Evolutionary conservation across 1,140 invertebrate genomes (phyloP).

Genomic region (Drosophila bipectinata): DNA sequence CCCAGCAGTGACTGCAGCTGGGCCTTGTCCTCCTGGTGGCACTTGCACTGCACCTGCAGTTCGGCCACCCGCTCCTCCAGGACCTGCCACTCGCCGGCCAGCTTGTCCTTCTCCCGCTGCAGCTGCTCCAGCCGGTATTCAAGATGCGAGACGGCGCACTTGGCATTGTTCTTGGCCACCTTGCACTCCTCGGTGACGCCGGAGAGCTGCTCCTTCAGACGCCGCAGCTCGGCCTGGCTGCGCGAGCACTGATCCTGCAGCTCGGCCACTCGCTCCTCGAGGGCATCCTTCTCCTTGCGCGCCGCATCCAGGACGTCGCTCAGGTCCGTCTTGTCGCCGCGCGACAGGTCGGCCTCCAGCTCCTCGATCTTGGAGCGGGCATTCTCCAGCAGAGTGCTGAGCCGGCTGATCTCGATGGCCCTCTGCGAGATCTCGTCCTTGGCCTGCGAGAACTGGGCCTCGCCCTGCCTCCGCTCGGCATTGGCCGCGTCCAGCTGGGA

Average conservation of each 20-base stretch:
- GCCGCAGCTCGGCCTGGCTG: conserved; percentile 90
- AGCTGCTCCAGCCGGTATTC: conserved; percentile 91
- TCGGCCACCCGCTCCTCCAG: conserved; percentile 90
- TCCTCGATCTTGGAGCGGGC: conserved; percentile 90
- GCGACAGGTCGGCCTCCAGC: conserved; percentile 86
- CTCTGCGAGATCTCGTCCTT: conserved; percentile 88
- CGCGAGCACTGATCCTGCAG: conserved; percentile 91
- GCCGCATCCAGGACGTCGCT: conserved; percentile 90
- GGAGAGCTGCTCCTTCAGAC: conserved; percentile 89
- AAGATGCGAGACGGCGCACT: conserved; percentile 91
- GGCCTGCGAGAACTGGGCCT: conserved; percentile 88
- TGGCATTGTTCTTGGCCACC: conserved; percentile 92
- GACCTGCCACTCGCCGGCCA: conserved; percentile 89
- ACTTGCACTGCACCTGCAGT: conserved; percentile 89
- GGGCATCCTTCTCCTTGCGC: conserved; percentile 88
- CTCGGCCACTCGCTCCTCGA: conserved; percentile 89
- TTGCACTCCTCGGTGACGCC: conserved; percentile 91
- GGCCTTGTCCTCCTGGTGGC: conserved; percentile 91
- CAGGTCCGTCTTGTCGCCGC: conserved; percentile 87
- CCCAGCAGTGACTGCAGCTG: conserved; percentile 88
- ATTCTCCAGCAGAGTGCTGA: conserved; percentile 91
- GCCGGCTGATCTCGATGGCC: conserved; percentile 90
- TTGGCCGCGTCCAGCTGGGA: conserved; percentile 88
- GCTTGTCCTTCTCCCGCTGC: conserved; percentile 88
- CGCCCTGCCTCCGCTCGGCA: conserved; percentile 89